Base-by-base conservation (phyloP, 2,797 vertebrate genomes). In the Manis crassicaudata region DNA sequence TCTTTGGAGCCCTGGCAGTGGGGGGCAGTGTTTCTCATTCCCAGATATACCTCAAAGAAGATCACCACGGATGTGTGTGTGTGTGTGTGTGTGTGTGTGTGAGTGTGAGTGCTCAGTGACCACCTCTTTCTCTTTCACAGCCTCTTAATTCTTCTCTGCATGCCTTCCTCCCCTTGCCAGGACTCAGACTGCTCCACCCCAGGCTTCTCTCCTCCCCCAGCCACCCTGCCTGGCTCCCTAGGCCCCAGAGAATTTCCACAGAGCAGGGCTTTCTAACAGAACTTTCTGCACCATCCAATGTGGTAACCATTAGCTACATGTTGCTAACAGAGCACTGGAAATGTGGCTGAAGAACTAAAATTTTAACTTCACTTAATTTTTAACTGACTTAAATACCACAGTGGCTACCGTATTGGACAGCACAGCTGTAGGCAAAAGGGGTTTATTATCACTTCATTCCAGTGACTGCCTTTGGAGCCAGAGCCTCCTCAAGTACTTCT, bases 401-500 rank as follows among this genome's bases (percentile, higher is more conserved):
- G 3, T 25, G 23, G 72, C 25, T 9, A 46, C 60, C 18, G 60
- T 3, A 43, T 1, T 10, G 7, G 21, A 18, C 18, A 1, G 63
- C 8, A 23, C 27, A 56, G 18, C 54, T 60, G 3, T 2, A 62
- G 95, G 96, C 80, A 50, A 25, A 96, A 73, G 58, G 87, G 93
- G 88, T 75, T 83, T 58, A 95, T 97, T 89, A 96, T 93, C 67
- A 94, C 97, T 97, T 88, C 83, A 65, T 96, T 95, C 96, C 95
- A 97, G 79, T 77, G 93, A 94, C 40, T 54, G 70, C 21, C 7
- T 63, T 90, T 95, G 88, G 97, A 96, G 97, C 97, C 96, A 96
- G 94, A 93, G 96, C 89, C 77, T 90, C 0, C 17, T 70, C 89
- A 85, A 80, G 94, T 0, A 5, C 88, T 95, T 80, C 88, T 97